A percentile compares a stretch with the other conserved stretches of the same genome.
Evolutionary conservation across 2,888 invertebrate species (phyloP).

Genomic region (Plagiodera versicolora): DNA sequence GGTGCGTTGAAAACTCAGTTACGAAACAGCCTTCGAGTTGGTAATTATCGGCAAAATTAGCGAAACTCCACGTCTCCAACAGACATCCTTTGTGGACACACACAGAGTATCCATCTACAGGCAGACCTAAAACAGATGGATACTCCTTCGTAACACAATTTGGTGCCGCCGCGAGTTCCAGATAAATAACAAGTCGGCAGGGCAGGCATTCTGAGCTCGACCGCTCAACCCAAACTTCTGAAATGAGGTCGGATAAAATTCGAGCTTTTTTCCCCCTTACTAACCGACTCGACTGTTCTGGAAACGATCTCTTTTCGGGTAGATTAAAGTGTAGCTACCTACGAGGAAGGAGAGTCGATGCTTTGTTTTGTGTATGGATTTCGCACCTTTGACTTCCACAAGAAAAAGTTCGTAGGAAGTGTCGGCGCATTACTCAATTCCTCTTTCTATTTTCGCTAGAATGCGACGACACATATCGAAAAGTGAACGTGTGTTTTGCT

Average conservation of each 20-base stretch:
- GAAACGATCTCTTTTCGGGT: background rate
- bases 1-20: no score
- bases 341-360: background rate
- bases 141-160: background rate
- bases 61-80: background rate
- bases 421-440: background rate
- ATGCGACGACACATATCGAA: no score
- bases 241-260: background rate
- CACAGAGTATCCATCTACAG: no score
- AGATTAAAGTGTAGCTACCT: background rate
- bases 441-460: no score
- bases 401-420: no score
- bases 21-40: background rate
- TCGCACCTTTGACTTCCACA: background rate
- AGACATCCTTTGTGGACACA: background rate
- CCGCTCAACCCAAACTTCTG: background rate
- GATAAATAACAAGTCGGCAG: background rate
- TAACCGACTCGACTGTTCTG: background rate
- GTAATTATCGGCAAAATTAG: background rate
- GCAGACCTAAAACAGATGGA: background rate
- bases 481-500: no score
- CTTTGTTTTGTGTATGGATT: background rate
- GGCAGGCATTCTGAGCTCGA: no score
- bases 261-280: background rate
- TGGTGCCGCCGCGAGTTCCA: background rate